phyloP scores from a whole-genome alignment of 2,797 vertebrate species.

The Steatocranus sp. region DNA sequence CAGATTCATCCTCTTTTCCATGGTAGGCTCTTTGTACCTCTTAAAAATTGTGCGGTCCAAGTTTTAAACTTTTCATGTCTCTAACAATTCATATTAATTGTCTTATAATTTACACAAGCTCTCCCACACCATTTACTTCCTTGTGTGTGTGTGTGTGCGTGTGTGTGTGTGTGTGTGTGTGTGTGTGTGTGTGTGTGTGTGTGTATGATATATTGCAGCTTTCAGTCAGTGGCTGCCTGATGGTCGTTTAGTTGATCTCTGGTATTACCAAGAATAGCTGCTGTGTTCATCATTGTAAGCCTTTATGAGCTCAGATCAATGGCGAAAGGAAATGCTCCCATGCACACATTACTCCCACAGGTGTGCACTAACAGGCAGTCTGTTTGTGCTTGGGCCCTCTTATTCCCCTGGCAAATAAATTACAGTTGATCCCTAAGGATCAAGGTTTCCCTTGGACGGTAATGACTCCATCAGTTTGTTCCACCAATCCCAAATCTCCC shows the following conservation, averaged over 20 bases:
- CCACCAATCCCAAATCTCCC: conserved; percentile 22
- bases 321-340: conserved; percentile 21
- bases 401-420: conserved; percentile 42
- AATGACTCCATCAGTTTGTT: conserved; percentile 33
- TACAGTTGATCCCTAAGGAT: conserved; percentile 41
- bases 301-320: conserved; percentile 57
- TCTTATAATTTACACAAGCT: conserved; percentile 19
- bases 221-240: conserved; percentile 27
- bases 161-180: not conserved
- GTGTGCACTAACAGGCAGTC: conserved; percentile 6
- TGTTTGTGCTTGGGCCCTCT: not conserved
- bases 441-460: conserved; percentile 17
- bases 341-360: conserved; percentile 30
- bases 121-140: not conserved
- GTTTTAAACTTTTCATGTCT: not conserved
- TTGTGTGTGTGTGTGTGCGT: not conserved
- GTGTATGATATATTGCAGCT: conserved; percentile 10
- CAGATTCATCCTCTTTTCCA: not conserved
- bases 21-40: not conserved
- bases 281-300: conserved; percentile 51
- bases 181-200: not conserved
- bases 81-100: conserved; percentile 19
- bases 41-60: not conserved
- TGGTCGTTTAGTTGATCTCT: conserved; percentile 45
- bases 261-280: conserved; percentile 40